Evolutionary conservation across 1,140 invertebrate species (phyloP).

Genomic region (Drosophila bifasciata): DNA sequence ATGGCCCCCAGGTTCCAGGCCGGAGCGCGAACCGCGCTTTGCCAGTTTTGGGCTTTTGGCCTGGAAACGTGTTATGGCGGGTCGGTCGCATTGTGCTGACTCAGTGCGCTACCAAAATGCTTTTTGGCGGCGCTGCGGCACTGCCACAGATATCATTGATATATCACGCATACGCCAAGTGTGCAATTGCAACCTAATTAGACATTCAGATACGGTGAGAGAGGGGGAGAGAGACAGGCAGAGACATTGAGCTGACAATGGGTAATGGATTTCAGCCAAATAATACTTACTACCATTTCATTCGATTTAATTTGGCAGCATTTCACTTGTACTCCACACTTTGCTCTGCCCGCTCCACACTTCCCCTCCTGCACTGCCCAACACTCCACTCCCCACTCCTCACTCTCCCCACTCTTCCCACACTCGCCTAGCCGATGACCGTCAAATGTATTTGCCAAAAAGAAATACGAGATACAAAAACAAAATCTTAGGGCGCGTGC

Average conservation of each 20-base stretch:
- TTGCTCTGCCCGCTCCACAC: no score
- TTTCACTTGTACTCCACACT: constrained; percentile 11
- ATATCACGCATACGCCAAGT: constrained; percentile 71
- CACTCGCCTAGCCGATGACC: constrained; percentile 7
- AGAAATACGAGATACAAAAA: no score
- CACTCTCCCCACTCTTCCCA: no score
- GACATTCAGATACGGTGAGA: constrained; percentile 33
- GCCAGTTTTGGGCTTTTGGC: constrained; percentile 58
- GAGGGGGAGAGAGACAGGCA: neutral
- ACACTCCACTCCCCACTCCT: no score
- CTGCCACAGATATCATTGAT: constrained; percentile 37
- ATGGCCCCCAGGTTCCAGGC: constrained; percentile 52
- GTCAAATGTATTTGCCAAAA: constrained; percentile 30
- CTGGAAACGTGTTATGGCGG: constrained; percentile 75
- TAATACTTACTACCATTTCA: neutral
- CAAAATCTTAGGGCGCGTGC: constrained; percentile 32
- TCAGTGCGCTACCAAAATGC: constrained; percentile 47
- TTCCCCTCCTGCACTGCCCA: no score
- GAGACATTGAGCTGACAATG: neutral
- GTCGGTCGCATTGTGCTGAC: constrained; percentile 41
- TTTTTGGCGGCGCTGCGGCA: constrained; percentile 9
- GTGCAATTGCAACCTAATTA: constrained; percentile 55
- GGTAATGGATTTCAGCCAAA: constrained; percentile 2
- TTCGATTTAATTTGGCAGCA: constrained; percentile 12
- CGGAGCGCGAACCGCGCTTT: constrained; percentile 22